Base-by-base conservation (phyloP, 2,888 invertebrate genomes). In the Melanchra persicariae region DNA sequence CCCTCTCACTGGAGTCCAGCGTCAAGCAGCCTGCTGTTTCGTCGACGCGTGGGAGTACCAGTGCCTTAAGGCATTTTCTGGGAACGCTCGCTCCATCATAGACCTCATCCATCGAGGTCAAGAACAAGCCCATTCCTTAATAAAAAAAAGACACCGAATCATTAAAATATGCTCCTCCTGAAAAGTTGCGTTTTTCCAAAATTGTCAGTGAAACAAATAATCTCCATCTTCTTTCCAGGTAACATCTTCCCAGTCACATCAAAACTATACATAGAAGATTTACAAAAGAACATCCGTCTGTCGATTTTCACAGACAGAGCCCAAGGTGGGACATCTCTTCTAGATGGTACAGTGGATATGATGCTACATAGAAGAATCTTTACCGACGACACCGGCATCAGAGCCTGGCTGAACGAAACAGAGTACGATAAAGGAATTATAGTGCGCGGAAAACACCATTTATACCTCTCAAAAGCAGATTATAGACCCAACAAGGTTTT, bases 191-290 rank as follows among this genome's bases (percentile, higher is more conserved):
- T n/a, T n/a, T n/a, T n/a, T n/a, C n/a, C n/a, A n/a, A n/a, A n/a
- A n/a, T n/a, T n/a, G n/a, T n/a, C n/a, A n/a, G n/a, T n/a, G n/a
- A n/a, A n/a, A n/a, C n/a, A n/a, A n/a, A 2, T 40, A 40, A 40
- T 40, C 9, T 5, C n/a, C n/a, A 7, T n/a, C 2, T 17, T 22
- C 34, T 61, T 43, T 59, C 79, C 87, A 70, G 98, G 93, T 34
- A 99, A 99, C 92, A 98, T 98, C 90, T 99, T 99, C 90, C 99
- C 99, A 0, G 96, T 99, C 0, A 99, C 98, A 30, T 97, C 98
- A 0, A 97, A 98, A 88, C 98, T 99, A 49, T 96, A 97, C 52
- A 93, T 98, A 4, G 96, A 97, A 85, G 98, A 98, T 83, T 57
- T 82, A 0, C 52, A 71, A 0, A 89, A 84, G 19, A 94, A 95